Percentiles rank a stretch among this genome's conserved stretches.
phyloP scores from a whole-genome alignment of 2,888 invertebrate genomes.

The Parnassius orleans region DNA sequence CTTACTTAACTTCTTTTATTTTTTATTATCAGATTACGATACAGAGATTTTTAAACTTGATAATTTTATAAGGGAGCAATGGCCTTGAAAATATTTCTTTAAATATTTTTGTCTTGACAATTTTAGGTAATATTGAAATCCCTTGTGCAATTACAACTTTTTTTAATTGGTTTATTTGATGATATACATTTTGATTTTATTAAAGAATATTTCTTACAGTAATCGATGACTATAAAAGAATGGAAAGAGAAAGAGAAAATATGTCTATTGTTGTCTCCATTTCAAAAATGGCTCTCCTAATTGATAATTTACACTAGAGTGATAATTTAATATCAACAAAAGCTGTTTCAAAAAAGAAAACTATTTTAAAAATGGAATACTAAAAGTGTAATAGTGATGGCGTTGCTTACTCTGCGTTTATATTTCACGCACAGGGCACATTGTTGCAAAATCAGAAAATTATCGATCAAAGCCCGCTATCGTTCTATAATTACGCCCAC shows the following conservation, averaged over 20 bases:
- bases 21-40: too few relatives aligned
- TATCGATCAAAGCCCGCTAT: constrained; percentile 14
- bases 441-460: constrained; percentile 20
- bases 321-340: too few relatives aligned
- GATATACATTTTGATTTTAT: too few relatives aligned
- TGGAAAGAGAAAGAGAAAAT: too few relatives aligned
- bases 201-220: too few relatives aligned
- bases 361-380: too few relatives aligned
- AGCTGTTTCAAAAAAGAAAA: too few relatives aligned
- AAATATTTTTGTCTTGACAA: constrained; percentile 1
- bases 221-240: too few relatives aligned
- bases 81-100: constrained; percentile 3
- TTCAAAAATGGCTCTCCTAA: too few relatives aligned
- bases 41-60: background rate
- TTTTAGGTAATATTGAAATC: constrained; percentile 4
- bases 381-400: background rate
- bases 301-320: too few relatives aligned
- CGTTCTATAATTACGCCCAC: constrained; percentile 18
- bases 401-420: background rate
- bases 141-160: constrained; percentile 11
- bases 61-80: background rate
- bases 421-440: constrained; percentile 4
- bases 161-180: background rate
- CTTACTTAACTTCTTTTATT: too few relatives aligned
- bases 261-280: too few relatives aligned